Base-by-base conservation (phyloP, 2,888 invertebrate genomes). In the Caenorhabditis sp. region DNA sequence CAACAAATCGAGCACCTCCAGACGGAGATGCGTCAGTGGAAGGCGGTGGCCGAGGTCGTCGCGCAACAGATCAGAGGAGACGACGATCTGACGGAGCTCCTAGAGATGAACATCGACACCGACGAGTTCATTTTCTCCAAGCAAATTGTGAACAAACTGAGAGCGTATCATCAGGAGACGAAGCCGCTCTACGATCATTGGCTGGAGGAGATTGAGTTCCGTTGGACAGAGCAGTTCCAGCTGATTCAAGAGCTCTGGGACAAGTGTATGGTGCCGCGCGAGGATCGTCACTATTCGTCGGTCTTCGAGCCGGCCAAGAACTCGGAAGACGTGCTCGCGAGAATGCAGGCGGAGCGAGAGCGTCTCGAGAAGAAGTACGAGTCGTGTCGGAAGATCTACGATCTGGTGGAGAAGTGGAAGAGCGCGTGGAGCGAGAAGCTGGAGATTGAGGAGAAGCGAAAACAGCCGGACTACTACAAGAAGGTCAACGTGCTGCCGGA, bases 341-440 rank as follows among this genome's bases (percentile, higher is more conserved):
- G 51, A 26, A 79, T 82, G 82, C n/a, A 16, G 0, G 73, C 77
- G 22, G 82, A 82, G 41, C 63, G 68, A 47, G 58, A 73, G 4
- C 51, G 69, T 28, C 44, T 82, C 22, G 54, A 63, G 47, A 56
- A 51, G 54, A 73, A 79, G 44, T 82, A 79, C 64, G 35, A 22
- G 14, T 35, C 73, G 10, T 82, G 77, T 26, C 51, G 44, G 64
- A n/a, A 38, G 1, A 73, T 82, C 16, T 77, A 66, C 35, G 77
- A 82, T 3, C 22, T 77, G 16, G 79, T 82, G n/a, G 82, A 82
- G 6, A 73, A 79, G n/a, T 82, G 82, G 82, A 82, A 73, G 35
- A 24, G 22, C 8, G 68, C 28, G 16, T 82, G 82, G 82, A 16
- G 35, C 5, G 82, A 82, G 51, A 82, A 79, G 35, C 28, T 82